Percentiles rank a stretch among this genome's conserved stretches.
These are phyloP conservation scores for Acleris literana DNA, from an alignment of 2,888 invertebrate species.

Conservation along the genomic window DNA sequence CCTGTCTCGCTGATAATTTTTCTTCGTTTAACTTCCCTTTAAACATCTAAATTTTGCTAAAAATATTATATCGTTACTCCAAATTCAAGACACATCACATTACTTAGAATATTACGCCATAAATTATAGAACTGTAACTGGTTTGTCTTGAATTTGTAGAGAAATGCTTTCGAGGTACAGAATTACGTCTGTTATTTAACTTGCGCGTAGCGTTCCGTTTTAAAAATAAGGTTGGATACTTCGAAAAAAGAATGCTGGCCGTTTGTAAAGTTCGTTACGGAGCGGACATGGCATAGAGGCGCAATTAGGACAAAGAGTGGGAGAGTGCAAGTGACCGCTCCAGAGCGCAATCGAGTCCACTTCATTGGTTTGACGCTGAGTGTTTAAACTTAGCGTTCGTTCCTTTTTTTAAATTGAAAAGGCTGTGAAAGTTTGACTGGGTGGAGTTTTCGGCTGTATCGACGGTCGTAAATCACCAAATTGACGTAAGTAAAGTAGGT, in stretches of 20 bases:
- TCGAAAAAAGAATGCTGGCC: constrained; percentile 43
- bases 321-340: constrained; percentile 52
- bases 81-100: no score
- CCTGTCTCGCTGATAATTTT: constrained; percentile 48
- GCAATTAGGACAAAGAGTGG: constrained; percentile 65
- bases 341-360: constrained; percentile 55
- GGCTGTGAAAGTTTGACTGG: not conserved
- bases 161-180: not conserved
- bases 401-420: constrained; percentile 32
- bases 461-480: no score
- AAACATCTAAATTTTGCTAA: constrained; percentile 9
- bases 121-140: no score
- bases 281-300: constrained; percentile 50
- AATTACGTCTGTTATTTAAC: constrained; percentile 32
- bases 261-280: constrained; percentile 56
- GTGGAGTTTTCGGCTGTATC: not conserved
- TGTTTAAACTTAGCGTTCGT: constrained; percentile 42
- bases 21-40: constrained; percentile 49
- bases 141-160: no score
- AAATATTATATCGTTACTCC: no score
- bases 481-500: no score
- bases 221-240: constrained; percentile 37
- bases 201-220: constrained; percentile 23
- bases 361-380: constrained; percentile 46
- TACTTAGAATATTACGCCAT: no score